Evolutionary conservation across 2,113 vertebrate genomes (phyloP).

Genomic region (Felis chaus): DNA sequence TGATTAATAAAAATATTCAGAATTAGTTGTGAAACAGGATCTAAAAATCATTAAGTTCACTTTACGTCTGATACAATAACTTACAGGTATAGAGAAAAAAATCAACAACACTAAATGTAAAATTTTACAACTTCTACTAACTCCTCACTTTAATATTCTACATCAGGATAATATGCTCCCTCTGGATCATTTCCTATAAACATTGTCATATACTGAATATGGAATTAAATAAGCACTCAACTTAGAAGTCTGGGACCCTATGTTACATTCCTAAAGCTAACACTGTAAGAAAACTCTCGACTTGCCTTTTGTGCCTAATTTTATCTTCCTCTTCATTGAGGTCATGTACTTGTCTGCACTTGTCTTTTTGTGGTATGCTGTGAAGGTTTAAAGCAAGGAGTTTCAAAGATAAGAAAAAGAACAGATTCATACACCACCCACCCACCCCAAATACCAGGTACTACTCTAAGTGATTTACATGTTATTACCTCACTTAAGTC

Average conservation of each 20-base stretch:
- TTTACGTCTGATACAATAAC: conserved; percentile 57
- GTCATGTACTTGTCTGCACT: conserved; percentile 80
- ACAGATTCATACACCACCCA: conserved; percentile 62
- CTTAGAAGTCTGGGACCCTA: conserved; percentile 64
- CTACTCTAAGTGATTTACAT: conserved; percentile 50
- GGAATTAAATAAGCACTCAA: conserved; percentile 68
- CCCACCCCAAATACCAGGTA: conserved; percentile 62
- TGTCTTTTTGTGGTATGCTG: conserved; percentile 82
- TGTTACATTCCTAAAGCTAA: conserved; percentile 77
- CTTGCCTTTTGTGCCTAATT: conserved; percentile 82
- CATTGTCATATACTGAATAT: conserved; percentile 66
- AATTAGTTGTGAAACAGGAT: conserved; percentile 66
- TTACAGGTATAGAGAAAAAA: conserved; percentile 57
- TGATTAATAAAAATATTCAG: conserved; percentile 63
- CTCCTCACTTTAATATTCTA: conserved; percentile 62
- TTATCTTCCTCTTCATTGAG: conserved; percentile 82
- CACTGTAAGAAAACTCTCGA: conserved; percentile 80
- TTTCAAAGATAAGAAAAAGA: conserved; percentile 79
- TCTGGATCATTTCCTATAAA: conserved; percentile 66
- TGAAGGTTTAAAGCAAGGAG: conserved; percentile 80
- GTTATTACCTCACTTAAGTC: conserved; percentile 50
- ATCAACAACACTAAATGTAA: conserved; percentile 65
- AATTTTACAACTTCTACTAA: conserved; percentile 66
- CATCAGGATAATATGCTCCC: conserved; percentile 57
- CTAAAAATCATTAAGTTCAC: conserved; percentile 63